Percentiles rank a stretch among this genome's conserved stretches.
phyloP scores from a whole-genome alignment of 2,797 vertebrate species.

The Cuculus canorus region DNA sequence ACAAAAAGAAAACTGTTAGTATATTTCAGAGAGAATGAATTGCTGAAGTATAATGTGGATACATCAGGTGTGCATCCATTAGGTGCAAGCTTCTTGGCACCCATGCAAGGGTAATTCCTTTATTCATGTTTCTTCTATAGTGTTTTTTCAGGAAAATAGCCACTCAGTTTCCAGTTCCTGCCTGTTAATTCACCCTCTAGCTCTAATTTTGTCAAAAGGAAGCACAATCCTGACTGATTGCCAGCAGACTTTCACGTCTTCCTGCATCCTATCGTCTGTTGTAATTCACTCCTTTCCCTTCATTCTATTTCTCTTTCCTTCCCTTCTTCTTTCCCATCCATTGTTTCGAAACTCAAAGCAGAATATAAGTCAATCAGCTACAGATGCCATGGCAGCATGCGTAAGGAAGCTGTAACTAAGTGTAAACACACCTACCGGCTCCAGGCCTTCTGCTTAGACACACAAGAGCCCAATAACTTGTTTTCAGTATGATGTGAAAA shows the following conservation, averaged over 20 bases:
- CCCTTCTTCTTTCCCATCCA: neutral
- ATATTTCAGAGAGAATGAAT: neutral
- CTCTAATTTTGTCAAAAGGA: neutral
- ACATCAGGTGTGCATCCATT: neutral
- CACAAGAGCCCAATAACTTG: neutral
- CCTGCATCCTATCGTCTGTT: neutral
- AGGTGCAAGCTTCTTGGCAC: neutral
- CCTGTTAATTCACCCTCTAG: neutral
- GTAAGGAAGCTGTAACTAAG: neutral
- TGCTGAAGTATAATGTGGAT: neutral
- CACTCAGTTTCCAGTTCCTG: neutral
- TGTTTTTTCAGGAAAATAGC: neutral
- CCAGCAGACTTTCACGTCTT: neutral
- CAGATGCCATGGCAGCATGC: neutral
- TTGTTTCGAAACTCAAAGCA: neutral
- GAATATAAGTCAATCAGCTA: neutral
- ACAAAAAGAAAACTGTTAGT: neutral
- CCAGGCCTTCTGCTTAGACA: neutral
- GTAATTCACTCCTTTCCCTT: neutral
- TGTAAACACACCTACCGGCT: neutral
- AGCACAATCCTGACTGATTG: neutral
- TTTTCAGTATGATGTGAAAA: neutral
- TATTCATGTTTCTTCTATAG: neutral
- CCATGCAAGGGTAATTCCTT: fast-evolving
- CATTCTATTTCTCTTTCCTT: neutral